Evolutionary conservation across 2,797 vertebrate genomes (phyloP).

Genomic region (Potorous gilbertii): DNA sequence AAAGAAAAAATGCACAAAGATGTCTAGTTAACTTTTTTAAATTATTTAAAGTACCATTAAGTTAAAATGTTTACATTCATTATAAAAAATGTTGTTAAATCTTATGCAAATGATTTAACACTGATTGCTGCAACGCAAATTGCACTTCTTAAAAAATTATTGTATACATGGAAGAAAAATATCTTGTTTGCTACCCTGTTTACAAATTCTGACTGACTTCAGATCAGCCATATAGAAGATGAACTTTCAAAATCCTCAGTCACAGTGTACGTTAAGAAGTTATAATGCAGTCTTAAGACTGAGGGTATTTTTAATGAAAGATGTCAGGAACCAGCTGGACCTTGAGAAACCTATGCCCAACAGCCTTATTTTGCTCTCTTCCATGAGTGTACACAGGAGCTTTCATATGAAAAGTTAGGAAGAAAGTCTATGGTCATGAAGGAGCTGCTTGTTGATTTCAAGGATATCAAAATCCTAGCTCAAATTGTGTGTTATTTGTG

Average conservation of each 20-base stretch:
- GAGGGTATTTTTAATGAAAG: conserved; percentile 76
- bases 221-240: conserved; percentile 84
- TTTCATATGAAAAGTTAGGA: conserved; percentile 60
- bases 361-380: conserved; percentile 74
- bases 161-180: conserved; percentile 89
- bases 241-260: conserved; percentile 89
- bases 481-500: conserved; percentile 64
- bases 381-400: conserved; percentile 61
- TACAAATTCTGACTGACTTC: conserved; percentile 84
- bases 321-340: conserved; percentile 71
- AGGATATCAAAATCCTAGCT: conserved; percentile 65
- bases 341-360: conserved; percentile 81
- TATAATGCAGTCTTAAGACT: conserved; percentile 77
- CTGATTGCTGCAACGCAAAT: conserved; percentile 92
- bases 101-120: conserved; percentile 92
- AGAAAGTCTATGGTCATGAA: conserved; percentile 68
- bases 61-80: conserved; percentile 91
- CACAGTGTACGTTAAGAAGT: conserved; percentile 82
- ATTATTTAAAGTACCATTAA: conserved; percentile 94
- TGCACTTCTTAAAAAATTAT: conserved; percentile 91
- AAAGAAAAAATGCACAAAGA: conserved; percentile 77
- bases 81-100: conserved; percentile 90
- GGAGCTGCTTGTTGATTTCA: fast-evolving
- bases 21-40: conserved; percentile 88
- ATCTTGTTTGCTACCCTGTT: conserved; percentile 96